phyloP scores from a whole-genome alignment of 2,888 invertebrate species.

The Drosophila testacea region DNA sequence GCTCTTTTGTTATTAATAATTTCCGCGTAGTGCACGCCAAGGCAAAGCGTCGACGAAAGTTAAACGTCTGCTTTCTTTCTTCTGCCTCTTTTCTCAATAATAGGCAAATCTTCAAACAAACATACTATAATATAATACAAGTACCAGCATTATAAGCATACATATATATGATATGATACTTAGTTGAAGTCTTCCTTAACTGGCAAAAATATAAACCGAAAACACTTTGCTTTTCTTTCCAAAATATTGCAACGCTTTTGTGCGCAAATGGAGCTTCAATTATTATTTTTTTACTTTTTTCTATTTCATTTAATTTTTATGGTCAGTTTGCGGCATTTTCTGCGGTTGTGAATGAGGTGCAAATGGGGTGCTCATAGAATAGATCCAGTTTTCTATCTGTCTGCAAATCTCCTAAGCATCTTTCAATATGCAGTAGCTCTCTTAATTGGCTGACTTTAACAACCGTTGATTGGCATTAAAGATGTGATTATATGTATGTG shows the following conservation, averaged over 20 bases:
- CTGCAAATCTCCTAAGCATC: too few species aligned
- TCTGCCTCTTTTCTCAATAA: slow-evolving; percentile 41
- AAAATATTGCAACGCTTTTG: slow-evolving; percentile 76
- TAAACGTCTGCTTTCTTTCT: slow-evolving; percentile 57
- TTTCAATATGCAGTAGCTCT: slow-evolving; percentile 2
- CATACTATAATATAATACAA: slow-evolving; percentile 9
- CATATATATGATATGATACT: neutral
- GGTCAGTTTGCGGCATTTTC: slow-evolving; percentile 24
- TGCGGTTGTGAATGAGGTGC: slow-evolving; percentile 2
- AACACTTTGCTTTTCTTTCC: slow-evolving; percentile 66
- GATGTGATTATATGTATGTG: too few species aligned
- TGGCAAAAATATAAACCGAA: slow-evolving; percentile 38
- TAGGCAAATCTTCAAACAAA: slow-evolving; percentile 53
- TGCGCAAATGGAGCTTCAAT: slow-evolving; percentile 71
- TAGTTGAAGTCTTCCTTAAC: neutral
- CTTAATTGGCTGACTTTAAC: slow-evolving; percentile 1
- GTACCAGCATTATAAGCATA: neutral
- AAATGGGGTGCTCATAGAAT: slow-evolving; percentile 16
- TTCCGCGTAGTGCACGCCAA: slow-evolving; percentile 76
- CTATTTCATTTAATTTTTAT: slow-evolving; percentile 24
- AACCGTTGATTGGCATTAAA: neutral
- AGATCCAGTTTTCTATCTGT: slow-evolving; percentile 11
- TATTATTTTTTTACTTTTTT: slow-evolving; percentile 17
- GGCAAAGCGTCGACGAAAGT: slow-evolving; percentile 62
- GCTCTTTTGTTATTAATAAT: slow-evolving; percentile 75